Base-by-base conservation (phyloP, 2,797 vertebrate species). In the Monodelphis domestica region DNA sequence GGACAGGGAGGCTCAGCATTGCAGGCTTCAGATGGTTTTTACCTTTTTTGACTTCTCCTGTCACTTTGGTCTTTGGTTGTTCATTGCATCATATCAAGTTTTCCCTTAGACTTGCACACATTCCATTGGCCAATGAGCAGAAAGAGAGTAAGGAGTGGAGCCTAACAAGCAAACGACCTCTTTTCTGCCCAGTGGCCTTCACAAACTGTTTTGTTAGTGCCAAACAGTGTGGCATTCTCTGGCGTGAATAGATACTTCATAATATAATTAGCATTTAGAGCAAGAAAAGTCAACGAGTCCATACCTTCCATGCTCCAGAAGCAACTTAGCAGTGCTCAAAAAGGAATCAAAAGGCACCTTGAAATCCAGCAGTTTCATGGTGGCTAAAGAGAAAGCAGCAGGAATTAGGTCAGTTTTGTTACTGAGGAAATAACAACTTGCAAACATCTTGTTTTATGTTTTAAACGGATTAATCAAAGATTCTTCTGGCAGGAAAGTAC, bases 241-340 rank as follows among this genome's bases (percentile, higher is more conserved):
- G 4, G 7, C 2, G 10, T 70, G 89, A 84, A 57, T 24, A n/a
- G 54, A 93, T 95, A 52, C 53, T 84, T 95, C 45, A 90, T 87
- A 89, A 93, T 94, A 91, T 54, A 50, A 52, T 89, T 90, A 94
- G 52, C 57, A 63, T 93, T 92, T 84, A 93, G 30, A 94, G 63
- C 14, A 94, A 91, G 56, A 33, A 78, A 90, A 95, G 91, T 90
- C 12, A 89, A 92, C 26, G 90, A 26, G 92, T 95, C 96, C 95
- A 93, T 98, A 99, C 99, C 99, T 99, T 96, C 98, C 97, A 92
- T 99, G 97, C 94, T 98, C 98, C 97, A 99, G 98, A 70, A 99
- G 98, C 54, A 99, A 98, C 93, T 99, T 99, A 94, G 98, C 98
- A 96, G 98, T 97, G 92, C 97, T 98, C 96, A 99, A 98, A 98